Conservation (phyloP, 2,113 vertebrate genomes). For the Azemiops feae region DNA sequence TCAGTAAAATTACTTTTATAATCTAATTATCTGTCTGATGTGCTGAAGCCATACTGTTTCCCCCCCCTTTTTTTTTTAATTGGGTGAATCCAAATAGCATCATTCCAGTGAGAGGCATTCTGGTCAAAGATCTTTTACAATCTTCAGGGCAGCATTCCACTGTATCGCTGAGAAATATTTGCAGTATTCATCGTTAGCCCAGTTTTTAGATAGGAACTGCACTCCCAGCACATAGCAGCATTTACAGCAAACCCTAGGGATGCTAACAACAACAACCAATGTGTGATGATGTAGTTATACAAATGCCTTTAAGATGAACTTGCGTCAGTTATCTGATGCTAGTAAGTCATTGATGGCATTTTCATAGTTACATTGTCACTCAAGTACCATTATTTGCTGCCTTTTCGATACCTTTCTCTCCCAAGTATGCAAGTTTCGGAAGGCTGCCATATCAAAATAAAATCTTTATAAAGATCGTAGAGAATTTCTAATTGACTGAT, state of each 20-base stretch:
- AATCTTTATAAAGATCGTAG: not conserved
- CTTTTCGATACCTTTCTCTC: not conserved
- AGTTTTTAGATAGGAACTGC: not conserved
- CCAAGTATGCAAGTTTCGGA: not conserved
- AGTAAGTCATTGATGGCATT: not conserved
- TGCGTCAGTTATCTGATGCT: not conserved
- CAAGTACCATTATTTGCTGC: not conserved
- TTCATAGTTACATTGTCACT: not conserved
- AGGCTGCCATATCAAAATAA: not conserved
- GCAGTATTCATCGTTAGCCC: not conserved
- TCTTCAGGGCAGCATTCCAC: not conserved
- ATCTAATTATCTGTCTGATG: not conserved
- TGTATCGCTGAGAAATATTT: not conserved
- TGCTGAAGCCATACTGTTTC: not conserved
- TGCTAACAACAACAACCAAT: not conserved
- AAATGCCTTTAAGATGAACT: not conserved
- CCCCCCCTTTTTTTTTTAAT: not conserved
- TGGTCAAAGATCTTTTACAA: not conserved
- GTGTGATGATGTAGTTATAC: not conserved
- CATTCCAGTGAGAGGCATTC: too few species aligned
- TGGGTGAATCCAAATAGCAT: not conserved
- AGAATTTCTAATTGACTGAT: not conserved
- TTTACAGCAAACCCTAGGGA: not conserved
- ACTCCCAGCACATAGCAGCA: not conserved
- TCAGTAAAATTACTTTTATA: not conserved